Base-by-base conservation (phyloP, 2,113 vertebrate species). In the Alectura lathami region DNA sequence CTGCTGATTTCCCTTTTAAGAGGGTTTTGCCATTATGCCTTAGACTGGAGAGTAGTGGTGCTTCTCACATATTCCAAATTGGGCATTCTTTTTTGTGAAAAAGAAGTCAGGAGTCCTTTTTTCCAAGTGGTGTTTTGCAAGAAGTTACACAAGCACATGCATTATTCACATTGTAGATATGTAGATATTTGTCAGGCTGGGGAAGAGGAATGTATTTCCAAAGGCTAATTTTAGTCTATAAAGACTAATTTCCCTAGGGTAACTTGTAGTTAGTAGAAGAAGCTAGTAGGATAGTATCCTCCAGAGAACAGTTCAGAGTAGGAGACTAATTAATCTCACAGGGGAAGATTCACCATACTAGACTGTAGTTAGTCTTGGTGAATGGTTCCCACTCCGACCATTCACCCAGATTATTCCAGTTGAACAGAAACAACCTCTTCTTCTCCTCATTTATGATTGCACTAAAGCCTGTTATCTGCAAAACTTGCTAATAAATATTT, bases 141-240 rank as follows among this genome's bases (percentile, higher is more conserved):
- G 78, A 94, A 56, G 5, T 14, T 85, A 22, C 64, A 43, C 27
- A 76, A 84, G 66, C 2, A 0, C 47, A 87, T 93, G 74, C 57
- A 94, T 95, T 93, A 93, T 91, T 95, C 90, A 96, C 23, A 40
- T 69, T 29, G 32, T 26, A 70, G 59, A 83, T 93, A 62, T 93
- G 88, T 90, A 95, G 85, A 83, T 95, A 94, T 94, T 94, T 94
- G 88, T 93, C 54, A 90, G 59, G 95, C 8, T 45, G 78, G 47
- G 32, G 42, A 90, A 88, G 11, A 18, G 63, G 26, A 94, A 83
- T 83, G 17, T 63, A 91, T 94, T 96, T 96, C 90, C 83, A 94
- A 96, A 62, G 86, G 79, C 92, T 93, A 93, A 94, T 96, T 96
- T 96, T 96, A 94, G 64, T 81, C 92, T 96, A 90, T 74, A 93